Conservation (phyloP, 2,888 invertebrate species). For the Glaucopsyche alexis region DNA sequence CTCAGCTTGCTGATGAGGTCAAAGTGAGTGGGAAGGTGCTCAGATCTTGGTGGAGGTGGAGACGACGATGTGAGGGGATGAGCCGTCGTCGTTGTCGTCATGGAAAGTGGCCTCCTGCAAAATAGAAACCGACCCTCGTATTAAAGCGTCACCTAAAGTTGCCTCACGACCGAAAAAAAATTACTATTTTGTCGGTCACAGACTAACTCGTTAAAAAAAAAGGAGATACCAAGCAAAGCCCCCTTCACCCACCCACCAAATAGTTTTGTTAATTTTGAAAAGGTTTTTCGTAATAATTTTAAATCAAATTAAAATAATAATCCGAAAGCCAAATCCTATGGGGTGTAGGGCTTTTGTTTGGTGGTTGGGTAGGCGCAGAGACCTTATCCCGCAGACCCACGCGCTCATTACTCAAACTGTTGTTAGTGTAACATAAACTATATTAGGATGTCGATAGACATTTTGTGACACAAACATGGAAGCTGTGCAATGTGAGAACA, state of each 20-base stretch:
- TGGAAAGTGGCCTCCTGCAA: conserved; percentile 76
- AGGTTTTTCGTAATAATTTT: conserved; percentile 33
- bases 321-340: conserved; percentile 56
- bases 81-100: conserved; percentile 80
- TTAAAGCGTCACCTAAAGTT: conserved; percentile 55
- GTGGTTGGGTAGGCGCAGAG: conserved; percentile 79
- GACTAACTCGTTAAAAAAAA: conserved; percentile 39
- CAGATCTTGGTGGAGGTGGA: conserved; percentile 76
- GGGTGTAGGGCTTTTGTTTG: conserved; percentile 80
- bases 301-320: conserved; percentile 34
- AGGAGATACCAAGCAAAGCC: conserved; percentile 81
- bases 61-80: conserved; percentile 78
- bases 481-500: conserved; percentile 40
- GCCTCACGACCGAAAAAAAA: conserved; percentile 22
- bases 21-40: conserved; percentile 77
- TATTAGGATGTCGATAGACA: conserved; percentile 53
- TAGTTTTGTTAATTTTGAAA: conserved; percentile 60
- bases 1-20: conserved; percentile 79
- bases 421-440: conserved; percentile 60
- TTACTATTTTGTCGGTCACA: conserved; percentile 26
- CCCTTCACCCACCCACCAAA: conserved; percentile 81
- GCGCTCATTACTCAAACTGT: conserved; percentile 56
- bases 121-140: conserved; percentile 61
- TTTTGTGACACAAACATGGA: conserved; percentile 39
- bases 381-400: conserved; percentile 75